Conservation (phyloP, 2,113 vertebrate genomes). For the Sceloporus undulatus region DNA sequence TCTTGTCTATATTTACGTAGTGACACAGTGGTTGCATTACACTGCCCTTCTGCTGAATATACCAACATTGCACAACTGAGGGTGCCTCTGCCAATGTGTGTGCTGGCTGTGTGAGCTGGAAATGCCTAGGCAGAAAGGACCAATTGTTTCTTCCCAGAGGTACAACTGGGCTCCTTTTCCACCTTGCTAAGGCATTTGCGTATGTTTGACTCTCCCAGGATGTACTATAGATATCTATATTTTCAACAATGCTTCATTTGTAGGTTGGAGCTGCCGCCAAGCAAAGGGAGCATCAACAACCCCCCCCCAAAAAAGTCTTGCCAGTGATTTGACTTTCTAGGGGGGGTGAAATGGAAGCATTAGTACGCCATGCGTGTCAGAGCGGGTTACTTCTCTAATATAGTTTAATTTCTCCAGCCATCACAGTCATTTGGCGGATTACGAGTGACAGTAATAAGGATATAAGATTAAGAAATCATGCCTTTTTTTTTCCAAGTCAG, state of each 20-base stretch:
- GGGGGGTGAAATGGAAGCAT: not conserved
- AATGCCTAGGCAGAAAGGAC: too few species aligned
- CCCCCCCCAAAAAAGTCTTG: not conserved
- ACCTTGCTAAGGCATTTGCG: too few species aligned
- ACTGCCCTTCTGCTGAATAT: too few species aligned
- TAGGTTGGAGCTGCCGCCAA: too few species aligned
- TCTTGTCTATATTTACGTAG: too few species aligned
- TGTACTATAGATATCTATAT: not conserved
- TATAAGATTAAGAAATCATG: not conserved
- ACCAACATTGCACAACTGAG: too few species aligned
- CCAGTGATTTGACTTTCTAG: not conserved
- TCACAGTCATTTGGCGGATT: not conserved
- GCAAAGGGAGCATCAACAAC: not conserved
- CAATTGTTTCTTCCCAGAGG: not conserved
- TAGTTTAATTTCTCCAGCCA: constrained; percentile 3
- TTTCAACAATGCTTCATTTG: not conserved
- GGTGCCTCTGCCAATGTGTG: too few species aligned
- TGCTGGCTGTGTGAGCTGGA: too few species aligned
- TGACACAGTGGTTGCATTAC: too few species aligned
- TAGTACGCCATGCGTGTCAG: not conserved
- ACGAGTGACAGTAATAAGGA: constrained; percentile 4
- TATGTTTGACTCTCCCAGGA: not conserved
- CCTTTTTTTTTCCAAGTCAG: not conserved
- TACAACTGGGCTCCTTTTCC: not conserved
- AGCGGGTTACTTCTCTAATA: not conserved